Evolutionary conservation across 2,113 vertebrate species (phyloP), one percentile per base, ranked within the genome.

Genomic region (Pachyramphus minor): DNA sequence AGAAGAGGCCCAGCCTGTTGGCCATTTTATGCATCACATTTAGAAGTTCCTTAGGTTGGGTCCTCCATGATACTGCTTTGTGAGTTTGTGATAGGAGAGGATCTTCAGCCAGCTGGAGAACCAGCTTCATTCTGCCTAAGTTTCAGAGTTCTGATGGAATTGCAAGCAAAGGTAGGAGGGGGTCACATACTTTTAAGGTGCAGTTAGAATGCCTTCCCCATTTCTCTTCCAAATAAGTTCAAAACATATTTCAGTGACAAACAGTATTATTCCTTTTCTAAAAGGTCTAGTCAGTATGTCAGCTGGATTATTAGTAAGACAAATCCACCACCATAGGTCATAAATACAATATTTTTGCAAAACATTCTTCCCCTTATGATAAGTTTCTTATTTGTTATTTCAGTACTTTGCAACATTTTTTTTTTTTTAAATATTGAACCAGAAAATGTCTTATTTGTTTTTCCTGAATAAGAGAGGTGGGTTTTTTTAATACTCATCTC

Each of bases 401-500:
- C 44, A 77, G 52, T 59, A 77, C 25, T 59, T 15, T 42, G 45
- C 30, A 62, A 53, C 22, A 42, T 63, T 49, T 55, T 66, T 39
- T 20, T 59, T 67, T 81, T 77, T 78, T 53, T 47, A 8, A n/a
- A 90, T 63, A 44, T 59, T 92, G 33, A 86, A 56, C 68, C 33
- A 87, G 64, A 72, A 95, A 90, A 93, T 60, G 47, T 87, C 76
- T 95, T 91, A 58, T 73, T 93, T 84, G 75, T 66, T 95, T 93
- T 88, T 86, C 30, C 44, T 52, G n/a, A 94, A 59, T 50, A 81
- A 87, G 39, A 80, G 24, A 78, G 39, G 71, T n/a, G 15, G 2
- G 0, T 1, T 73, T 78, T 87, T 83, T 64, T 42, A 90, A 80
- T 78, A 78, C 50, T 95, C 41, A 75, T 73, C 77, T 42, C 33